phyloP scores from a whole-genome alignment of 2,113 vertebrate species.

The Holacanthus passer region DNA sequence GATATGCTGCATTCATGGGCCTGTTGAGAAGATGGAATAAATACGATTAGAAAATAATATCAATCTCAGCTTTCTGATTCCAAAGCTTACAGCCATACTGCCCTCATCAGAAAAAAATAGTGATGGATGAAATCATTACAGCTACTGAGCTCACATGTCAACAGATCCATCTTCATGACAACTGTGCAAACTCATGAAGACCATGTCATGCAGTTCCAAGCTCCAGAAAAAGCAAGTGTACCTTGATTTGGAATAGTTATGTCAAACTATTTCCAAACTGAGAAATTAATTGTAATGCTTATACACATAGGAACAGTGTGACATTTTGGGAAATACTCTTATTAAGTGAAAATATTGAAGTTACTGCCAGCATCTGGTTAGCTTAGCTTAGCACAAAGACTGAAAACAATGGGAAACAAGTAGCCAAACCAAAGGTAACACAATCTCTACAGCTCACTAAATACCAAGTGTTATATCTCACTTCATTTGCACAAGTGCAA shows the following conservation, averaged over 20 bases:
- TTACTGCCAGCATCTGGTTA: too few species aligned
- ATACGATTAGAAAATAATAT: neutral
- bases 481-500: neutral
- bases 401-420: neutral
- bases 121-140: neutral
- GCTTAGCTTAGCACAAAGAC: neutral
- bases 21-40: conserved; percentile 31
- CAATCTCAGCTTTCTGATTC: neutral
- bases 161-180: neutral
- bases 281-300: neutral
- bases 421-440: neutral
- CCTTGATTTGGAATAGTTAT: neutral
- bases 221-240: neutral
- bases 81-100: neutral
- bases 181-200: neutral
- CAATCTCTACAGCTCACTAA: neutral
- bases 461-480: too few species aligned
- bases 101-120: neutral
- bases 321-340: neutral
- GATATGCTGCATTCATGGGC: conserved; percentile 62
- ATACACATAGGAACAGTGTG: neutral
- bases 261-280: neutral
- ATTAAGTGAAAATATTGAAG: too few species aligned
- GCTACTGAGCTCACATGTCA: neutral
- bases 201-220: neutral